Percentiles rank a stretch among this genome's conserved stretches.
phyloP scores from a whole-genome alignment of 1,140 invertebrate species.

The Chelonus insularis region DNA sequence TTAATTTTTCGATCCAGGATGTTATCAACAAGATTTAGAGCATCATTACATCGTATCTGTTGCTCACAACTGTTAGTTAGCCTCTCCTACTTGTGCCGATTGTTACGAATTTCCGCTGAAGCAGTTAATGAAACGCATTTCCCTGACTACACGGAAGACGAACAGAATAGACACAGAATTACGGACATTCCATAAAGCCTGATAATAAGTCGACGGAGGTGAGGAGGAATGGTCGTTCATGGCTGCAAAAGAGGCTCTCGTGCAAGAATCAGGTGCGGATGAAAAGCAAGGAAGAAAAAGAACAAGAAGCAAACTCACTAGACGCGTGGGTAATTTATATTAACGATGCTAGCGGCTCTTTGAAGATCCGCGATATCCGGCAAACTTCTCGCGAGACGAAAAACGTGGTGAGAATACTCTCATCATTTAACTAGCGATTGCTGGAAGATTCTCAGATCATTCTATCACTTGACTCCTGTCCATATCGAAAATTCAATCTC shows the following conservation, averaged over 20 bases:
- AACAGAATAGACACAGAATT: conserved; percentile 54
- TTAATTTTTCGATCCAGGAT: too few species aligned
- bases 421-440: conserved; percentile 46
- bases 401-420: conserved; percentile 54
- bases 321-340: conserved; percentile 43
- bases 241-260: background rate
- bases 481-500: too few species aligned
- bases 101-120: too few species aligned
- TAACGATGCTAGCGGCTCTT: conserved; percentile 43
- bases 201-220: conserved; percentile 43
- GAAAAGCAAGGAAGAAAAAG: conserved; percentile 12
- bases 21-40: too few species aligned
- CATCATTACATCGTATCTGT: too few species aligned
- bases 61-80: too few species aligned
- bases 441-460: conserved; percentile 21
- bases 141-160: too few species aligned
- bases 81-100: too few species aligned
- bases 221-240: background rate
- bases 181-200: conserved; percentile 54
- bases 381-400: conserved; percentile 30
- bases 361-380: conserved; percentile 36
- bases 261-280: background rate
- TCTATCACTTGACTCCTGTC: conserved; percentile 34
- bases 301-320: conserved; percentile 3
- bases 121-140: too few species aligned